Evolutionary conservation across 2,888 invertebrate species (phyloP), one percentile per base, ranked within the genome.

Genomic region (Zygaena filipendulae): DNA sequence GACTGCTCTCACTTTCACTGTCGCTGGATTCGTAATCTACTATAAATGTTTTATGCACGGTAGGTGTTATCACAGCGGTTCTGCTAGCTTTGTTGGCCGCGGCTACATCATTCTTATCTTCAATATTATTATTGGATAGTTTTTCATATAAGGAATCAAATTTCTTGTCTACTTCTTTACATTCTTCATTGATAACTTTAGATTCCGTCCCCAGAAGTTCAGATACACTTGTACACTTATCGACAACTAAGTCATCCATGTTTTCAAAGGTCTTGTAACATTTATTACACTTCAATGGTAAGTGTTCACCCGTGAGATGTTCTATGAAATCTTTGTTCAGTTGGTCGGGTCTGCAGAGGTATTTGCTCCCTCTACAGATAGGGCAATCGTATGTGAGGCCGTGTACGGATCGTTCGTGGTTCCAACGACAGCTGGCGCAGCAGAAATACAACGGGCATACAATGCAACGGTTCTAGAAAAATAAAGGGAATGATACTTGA

Each of bases 21-120:
- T 60, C 74, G 43, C 69, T 77, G 0, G 54, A 63, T 26, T 70
- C 75, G 23, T 77, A 79, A 52, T 77, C 77, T 2, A 79, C 77
- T 21, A 77, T 33, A 47, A 60, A 34, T 24, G 62, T 62, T 13
- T 57, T 64, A 33, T 70, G 56, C 0, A 74, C 43, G 4, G 69
- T 45, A 2, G 79, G 79, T 21, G 77, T 77, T 30, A 79, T 70
- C 0, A 77, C 45, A 19, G 77, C 77, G 2, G 74, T 77, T 45
- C 58, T 75, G 29, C 51, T 62, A 4, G 35, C 43, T 38, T 63
- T 72, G 36, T 63, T 60, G 10, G 69, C 50, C 3, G 56, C 57
- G 13, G 66, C 48, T 11, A 68, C 58, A 1, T 59, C 64, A 52
- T 74, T 71, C 28, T 61, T 59, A 12, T 59, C 63, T 7, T 35